Base-by-base conservation (phyloP, 2,888 invertebrate genomes). In the Cryptops parisi region DNA sequence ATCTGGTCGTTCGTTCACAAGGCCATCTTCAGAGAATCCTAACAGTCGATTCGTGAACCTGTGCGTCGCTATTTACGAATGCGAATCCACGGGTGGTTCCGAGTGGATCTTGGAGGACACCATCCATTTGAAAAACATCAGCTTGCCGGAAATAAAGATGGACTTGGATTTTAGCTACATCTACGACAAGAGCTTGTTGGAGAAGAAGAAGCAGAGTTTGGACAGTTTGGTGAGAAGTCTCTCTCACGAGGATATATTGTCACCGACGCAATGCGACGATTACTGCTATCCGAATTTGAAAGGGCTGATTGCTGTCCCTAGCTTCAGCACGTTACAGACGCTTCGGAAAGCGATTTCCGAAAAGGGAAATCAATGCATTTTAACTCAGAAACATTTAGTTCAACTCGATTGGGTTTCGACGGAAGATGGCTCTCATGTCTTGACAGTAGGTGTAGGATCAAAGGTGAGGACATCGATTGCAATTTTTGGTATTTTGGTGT, bases 381-480 rank as follows among this genome's bases (percentile, higher is more conserved):
- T 90, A 38, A 88, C 88, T 0, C 90, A 90, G 66, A 90, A 90
- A 68, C 89, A 90, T 69, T 73, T 93, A 24, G 93, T 96, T 1
- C 94, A 94, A 65, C 72, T 97, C 39, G 98, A 98, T 71, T 98
- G 98, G 98, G 96, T 97, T 12, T 94, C 96, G 0, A 93, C 96
- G 61, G 98, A 99, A 69, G 97, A 99, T 67, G 98, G 98, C 1
- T 90, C 93, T 0, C 97, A 98, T 68, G 89, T 98, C 62, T 71
- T 98, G 39, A 97, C 98, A 0, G 93, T 98, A 0, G 93, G 89
- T 0, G 90, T 96, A 38, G 94, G 90, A 0, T 89, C 88, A 55
- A 86, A 89, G 69, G 70, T 71, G 55, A 55, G 48, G 9, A 15
- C 15, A 33, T 9, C 15, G 15, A 33, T 33, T 33, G 9, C 6